Conservation (phyloP, 1,140 invertebrate species). For the Proctacanthus coquilletti region DNA sequence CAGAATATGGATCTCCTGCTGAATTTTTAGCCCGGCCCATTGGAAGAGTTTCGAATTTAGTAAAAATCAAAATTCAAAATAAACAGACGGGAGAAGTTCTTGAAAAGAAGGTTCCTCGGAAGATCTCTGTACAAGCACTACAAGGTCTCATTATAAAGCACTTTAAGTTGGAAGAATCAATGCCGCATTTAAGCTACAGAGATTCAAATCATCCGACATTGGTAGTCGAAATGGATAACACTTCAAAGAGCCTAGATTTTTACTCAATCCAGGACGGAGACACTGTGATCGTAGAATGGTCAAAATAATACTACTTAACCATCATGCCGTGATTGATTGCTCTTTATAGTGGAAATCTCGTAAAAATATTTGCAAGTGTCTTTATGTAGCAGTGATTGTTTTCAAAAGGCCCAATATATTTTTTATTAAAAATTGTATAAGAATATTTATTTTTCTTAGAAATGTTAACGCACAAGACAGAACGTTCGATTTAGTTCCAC, state of each 20-base stretch:
- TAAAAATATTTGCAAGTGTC: too few species aligned
- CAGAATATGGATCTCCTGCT: slow-evolving; percentile 67
- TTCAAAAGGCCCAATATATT: too few species aligned
- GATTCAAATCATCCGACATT: slow-evolving; percentile 42
- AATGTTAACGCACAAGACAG: too few species aligned
- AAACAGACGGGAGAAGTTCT: slow-evolving; percentile 36
- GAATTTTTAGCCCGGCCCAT: slow-evolving; percentile 47
- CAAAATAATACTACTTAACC: too few species aligned
- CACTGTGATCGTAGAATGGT: slow-evolving; percentile 55
- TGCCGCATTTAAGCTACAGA: slow-evolving; percentile 33
- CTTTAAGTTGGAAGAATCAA: slow-evolving; percentile 13
- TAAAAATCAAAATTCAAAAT: slow-evolving; percentile 47
- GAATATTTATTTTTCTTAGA: too few species aligned
- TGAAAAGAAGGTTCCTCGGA: slow-evolving; percentile 54
- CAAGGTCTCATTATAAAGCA: slow-evolving; percentile 24
- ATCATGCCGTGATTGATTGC: too few species aligned
- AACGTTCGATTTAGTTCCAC: too few species aligned
- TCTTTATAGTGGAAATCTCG: too few species aligned
- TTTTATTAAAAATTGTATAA: too few species aligned
- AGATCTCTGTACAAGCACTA: slow-evolving; percentile 71
- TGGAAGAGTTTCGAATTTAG: slow-evolving; percentile 41
- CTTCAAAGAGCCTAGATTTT: slow-evolving; percentile 60
- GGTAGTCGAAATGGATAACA: slow-evolving; percentile 61
- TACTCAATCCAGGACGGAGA: slow-evolving; percentile 76
- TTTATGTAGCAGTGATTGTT: too few species aligned